phyloP scores from a whole-genome alignment of 2,113 vertebrate genomes.

The Pimephales promelas region DNA sequence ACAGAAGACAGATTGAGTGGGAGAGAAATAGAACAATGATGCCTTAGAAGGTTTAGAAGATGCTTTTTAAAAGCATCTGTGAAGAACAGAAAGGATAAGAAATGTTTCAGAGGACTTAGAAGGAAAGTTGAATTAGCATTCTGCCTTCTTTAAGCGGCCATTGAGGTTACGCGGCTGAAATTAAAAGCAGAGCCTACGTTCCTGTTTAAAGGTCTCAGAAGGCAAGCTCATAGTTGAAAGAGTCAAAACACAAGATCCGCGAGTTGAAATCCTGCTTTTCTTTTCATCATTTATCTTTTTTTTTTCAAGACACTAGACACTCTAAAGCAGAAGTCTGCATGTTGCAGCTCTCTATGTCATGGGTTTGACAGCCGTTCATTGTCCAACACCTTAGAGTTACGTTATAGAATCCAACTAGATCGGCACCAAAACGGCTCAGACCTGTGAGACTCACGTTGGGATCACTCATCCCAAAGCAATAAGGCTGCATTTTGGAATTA shows the following conservation, averaged over 20 bases:
- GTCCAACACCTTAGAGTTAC: slow-evolving; percentile 41
- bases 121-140: slow-evolving; percentile 51
- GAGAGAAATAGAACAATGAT: slow-evolving; percentile 39
- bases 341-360: slow-evolving; percentile 16
- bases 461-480: slow-evolving; percentile 6
- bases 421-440: not conserved
- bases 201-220: slow-evolving; percentile 51
- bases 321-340: slow-evolving; percentile 28
- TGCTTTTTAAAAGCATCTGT: slow-evolving; percentile 48
- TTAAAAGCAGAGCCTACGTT: slow-evolving; percentile 44
- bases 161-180: slow-evolving; percentile 36
- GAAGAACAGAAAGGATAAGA: slow-evolving; percentile 31
- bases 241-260: slow-evolving; percentile 44
- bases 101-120: slow-evolving; percentile 35
- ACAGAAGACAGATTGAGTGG: slow-evolving; percentile 47
- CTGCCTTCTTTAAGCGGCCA: slow-evolving; percentile 35
- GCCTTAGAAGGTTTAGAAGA: slow-evolving; percentile 41
- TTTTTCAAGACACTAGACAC: slow-evolving; percentile 35
- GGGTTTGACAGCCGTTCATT: slow-evolving; percentile 43
- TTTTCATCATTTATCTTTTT: slow-evolving; percentile 32
- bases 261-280: slow-evolving; percentile 37
- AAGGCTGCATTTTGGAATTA: slow-evolving; percentile 46
- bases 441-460: slow-evolving; percentile 1
- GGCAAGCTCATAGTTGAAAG: slow-evolving; percentile 47
- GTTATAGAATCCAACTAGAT: not conserved